Conservation (phyloP, 2,113 vertebrate species). For the Macroglossus sobrinus region DNA sequence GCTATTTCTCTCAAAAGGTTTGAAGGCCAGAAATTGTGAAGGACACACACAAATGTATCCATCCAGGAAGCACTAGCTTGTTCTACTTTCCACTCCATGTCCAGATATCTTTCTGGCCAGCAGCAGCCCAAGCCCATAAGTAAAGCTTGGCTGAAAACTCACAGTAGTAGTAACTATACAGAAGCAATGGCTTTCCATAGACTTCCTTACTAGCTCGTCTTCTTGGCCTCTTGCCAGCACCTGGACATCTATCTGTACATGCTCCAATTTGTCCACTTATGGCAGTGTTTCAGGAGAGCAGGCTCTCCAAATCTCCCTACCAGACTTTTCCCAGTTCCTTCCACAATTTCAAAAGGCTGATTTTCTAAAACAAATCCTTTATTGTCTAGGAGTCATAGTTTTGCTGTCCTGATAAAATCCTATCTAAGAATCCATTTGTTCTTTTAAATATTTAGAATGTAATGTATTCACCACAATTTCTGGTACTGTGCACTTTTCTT, state of each 20-base stretch:
- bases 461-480: not conserved
- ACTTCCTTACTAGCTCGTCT: no score
- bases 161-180: not conserved
- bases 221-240: no score
- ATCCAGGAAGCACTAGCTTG: not conserved
- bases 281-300: not conserved
- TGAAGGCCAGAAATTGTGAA: not conserved
- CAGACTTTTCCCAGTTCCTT: not conserved
- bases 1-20: not conserved
- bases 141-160: not conserved
- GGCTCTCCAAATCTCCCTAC: not conserved
- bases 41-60: not conserved
- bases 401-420: not conserved
- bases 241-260: fast-evolving
- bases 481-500: not conserved
- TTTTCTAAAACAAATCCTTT: not conserved
- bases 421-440: not conserved
- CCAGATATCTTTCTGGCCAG: not conserved
- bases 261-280: fast-evolving
- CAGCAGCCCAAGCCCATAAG: no score
- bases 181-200: not conserved
- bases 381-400: not conserved
- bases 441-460: not conserved
- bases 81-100: not conserved
- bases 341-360: not conserved